phyloP scores from a whole-genome alignment of 2,888 invertebrate genomes.

The Cerastis rubricosa region DNA sequence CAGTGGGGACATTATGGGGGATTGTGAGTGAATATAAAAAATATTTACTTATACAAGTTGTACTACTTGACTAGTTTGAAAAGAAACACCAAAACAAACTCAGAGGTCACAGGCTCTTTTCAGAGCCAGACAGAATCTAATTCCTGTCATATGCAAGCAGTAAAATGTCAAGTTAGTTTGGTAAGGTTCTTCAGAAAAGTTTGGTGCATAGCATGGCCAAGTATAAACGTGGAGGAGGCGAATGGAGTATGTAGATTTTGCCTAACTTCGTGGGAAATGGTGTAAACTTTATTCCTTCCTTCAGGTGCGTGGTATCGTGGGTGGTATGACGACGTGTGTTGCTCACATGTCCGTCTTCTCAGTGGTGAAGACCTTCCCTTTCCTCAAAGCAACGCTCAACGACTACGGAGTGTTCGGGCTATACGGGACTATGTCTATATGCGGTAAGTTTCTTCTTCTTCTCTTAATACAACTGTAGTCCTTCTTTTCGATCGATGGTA shows the following conservation, averaged over 20 bases:
- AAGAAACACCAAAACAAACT: not conserved
- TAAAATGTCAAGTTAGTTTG: not conserved
- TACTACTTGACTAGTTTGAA: not conserved
- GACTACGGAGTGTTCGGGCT: slow-evolving; percentile 92
- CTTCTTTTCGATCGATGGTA: not conserved
- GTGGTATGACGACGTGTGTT: slow-evolving; percentile 92
- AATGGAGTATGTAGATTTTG: not conserved
- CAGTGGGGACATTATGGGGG: too few relatives aligned
- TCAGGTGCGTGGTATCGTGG: slow-evolving; percentile 92
- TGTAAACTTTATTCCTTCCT: not conserved
- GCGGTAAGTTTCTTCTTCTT: slow-evolving; percentile 80
- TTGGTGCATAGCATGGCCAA: not conserved
- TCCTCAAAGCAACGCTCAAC: slow-evolving; percentile 86
- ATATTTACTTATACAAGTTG: too few relatives aligned
- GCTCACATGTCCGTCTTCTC: slow-evolving; percentile 92
- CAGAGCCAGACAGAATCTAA: not conserved
- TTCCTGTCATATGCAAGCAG: not conserved
- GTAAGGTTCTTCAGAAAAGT: not conserved
- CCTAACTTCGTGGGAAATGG: not conserved
- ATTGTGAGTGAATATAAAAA: too few relatives aligned
- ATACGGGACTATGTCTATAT: slow-evolving; percentile 91
- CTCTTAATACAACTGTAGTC: not conserved
- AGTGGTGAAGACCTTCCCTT: slow-evolving; percentile 93
- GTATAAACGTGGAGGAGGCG: not conserved
- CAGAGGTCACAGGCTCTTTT: not conserved